These are phyloP conservation scores for Aphis gossypii DNA, from an alignment of 1,140 invertebrate species.

Conservation along the genomic window DNA sequence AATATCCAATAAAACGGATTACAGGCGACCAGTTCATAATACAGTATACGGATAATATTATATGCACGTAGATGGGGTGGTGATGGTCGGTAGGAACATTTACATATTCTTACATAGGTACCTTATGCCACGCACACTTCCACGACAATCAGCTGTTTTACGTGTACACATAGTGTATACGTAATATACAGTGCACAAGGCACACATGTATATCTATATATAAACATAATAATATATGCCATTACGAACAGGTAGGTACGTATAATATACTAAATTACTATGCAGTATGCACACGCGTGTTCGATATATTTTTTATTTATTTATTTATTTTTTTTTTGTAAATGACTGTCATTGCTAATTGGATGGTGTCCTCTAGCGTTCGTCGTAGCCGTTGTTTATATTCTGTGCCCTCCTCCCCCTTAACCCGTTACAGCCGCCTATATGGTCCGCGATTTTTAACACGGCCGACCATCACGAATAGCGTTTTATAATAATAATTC, in stretches of 20 bases:
- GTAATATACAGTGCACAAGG: not conserved
- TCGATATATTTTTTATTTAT: not conserved
- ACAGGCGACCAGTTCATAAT: not conserved
- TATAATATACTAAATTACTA: too few relatives aligned
- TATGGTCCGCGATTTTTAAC: not conserved
- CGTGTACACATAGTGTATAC: not conserved
- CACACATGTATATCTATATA: not conserved
- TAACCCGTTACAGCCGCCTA: not conserved
- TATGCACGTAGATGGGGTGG: not conserved
- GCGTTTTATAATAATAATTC: not conserved
- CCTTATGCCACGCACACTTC: not conserved
- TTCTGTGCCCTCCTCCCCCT: too few relatives aligned
- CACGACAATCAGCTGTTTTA: not conserved
- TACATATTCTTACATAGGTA: not conserved
- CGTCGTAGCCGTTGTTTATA: not conserved
- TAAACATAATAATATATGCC: too few relatives aligned
- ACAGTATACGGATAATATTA: not conserved
- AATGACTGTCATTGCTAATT: not conserved
- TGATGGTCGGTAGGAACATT: not conserved
- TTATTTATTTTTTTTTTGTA: not conserved
- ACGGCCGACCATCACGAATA: not conserved
- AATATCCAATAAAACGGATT: constrained; percentile 23
- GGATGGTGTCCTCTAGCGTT: not conserved
- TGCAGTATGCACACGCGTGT: not conserved
- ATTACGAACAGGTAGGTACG: not conserved